These are phyloP conservation scores for Telenomus remus DNA, from an alignment of 1,140 invertebrate species.

Conservation along the genomic window DNA sequence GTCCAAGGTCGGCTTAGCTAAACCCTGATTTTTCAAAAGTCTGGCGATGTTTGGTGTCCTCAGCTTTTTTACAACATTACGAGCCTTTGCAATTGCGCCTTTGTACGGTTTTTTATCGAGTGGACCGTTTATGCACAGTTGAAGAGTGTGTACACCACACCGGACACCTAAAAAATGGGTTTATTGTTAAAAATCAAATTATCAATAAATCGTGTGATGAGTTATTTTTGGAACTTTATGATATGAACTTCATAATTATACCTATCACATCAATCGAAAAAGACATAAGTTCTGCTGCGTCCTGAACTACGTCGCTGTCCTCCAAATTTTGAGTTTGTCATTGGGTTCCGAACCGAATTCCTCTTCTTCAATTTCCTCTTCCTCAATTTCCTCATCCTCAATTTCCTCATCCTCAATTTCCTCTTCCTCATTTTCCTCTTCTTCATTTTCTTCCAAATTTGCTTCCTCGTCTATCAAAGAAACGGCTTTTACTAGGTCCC, in stretches of 20 bases:
- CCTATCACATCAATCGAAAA: too few relatives aligned
- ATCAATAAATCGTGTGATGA: too few relatives aligned
- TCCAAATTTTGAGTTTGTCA: too few relatives aligned
- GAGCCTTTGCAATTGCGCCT: constrained; percentile 11
- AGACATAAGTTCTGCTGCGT: too few relatives aligned
- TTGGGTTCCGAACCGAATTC: too few relatives aligned
- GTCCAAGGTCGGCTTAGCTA: constrained; percentile 11
- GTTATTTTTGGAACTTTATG: too few relatives aligned
- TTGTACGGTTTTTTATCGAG: neutral
- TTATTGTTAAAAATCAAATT: too few relatives aligned
- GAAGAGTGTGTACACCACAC: constrained; percentile 23
- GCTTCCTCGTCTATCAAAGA: neutral
- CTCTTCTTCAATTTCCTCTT: too few relatives aligned
- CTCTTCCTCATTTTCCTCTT: neutral
- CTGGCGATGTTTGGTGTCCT: constrained; percentile 17
- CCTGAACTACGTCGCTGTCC: too few relatives aligned
- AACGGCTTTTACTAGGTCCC: constrained; percentile 18
- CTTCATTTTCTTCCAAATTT: neutral
- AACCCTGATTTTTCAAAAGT: constrained; percentile 11
- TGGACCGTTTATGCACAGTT: constrained; percentile 18
- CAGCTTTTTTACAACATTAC: constrained; percentile 17
- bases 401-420: neutral
- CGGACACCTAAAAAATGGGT: constrained; percentile 13
- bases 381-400: too few relatives aligned
- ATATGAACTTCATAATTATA: too few relatives aligned